Percentiles rank a stretch among this genome's conserved stretches.
phyloP scores from a whole-genome alignment of 2,113 vertebrate species.

The Rhinolophus sinicus region DNA sequence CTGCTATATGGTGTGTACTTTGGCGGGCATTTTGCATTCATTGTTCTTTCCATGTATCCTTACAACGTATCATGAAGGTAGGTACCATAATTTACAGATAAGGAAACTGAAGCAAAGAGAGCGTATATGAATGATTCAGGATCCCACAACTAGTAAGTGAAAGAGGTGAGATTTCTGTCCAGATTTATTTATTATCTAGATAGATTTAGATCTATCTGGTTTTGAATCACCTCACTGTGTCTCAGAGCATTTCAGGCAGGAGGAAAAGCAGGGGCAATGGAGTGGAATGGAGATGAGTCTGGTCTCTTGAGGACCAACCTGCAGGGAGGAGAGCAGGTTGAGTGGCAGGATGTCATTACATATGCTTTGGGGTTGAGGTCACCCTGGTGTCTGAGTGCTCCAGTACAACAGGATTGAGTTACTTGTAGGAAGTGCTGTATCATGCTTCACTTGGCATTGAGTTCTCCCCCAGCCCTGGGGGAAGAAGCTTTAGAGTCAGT shows the following conservation, averaged over 20 bases:
- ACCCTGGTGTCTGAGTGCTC: background rate
- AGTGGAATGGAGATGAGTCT: background rate
- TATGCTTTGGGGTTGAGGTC: slow-evolving; percentile 28
- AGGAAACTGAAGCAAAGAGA: background rate
- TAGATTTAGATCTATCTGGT: background rate
- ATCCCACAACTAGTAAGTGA: background rate
- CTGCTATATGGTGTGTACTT: background rate
- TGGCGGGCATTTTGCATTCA: background rate
- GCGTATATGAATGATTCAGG: background rate
- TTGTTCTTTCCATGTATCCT: background rate
- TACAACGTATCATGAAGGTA: background rate
- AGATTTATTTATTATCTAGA: background rate
- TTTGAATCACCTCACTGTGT: background rate
- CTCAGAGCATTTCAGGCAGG: background rate
- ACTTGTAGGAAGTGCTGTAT: slow-evolving; percentile 46
- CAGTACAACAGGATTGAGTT: background rate
- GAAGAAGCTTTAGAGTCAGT: background rate
- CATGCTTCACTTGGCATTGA: background rate
- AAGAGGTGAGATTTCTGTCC: background rate
- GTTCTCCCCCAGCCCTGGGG: background rate
- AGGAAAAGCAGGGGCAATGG: background rate
- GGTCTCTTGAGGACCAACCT: background rate
- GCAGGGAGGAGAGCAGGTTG: background rate
- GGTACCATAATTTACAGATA: background rate
- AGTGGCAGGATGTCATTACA: background rate